A percentile compares a stretch with the other conserved stretches of the same genome.
These are phyloP conservation scores for Cyprinodon variegatus DNA, from an alignment of 2,113 vertebrate genomes.

Conservation along the genomic window DNA sequence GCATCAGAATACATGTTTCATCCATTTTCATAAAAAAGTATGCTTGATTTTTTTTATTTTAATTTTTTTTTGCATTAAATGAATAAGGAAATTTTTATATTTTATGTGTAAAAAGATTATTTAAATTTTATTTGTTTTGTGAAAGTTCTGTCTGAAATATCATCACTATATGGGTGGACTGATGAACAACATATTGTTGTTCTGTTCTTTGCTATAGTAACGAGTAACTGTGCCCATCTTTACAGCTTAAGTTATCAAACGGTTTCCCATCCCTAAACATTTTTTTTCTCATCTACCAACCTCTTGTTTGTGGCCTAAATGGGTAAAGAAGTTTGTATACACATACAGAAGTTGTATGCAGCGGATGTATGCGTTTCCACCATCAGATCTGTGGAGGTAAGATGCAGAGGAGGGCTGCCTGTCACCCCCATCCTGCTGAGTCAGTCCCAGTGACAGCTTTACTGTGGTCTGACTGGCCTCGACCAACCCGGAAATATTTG, in stretches of 20 bases:
- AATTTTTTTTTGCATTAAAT: too few species aligned
- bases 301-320: slow-evolving; percentile 25
- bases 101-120: too few species aligned
- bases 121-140: too few species aligned
- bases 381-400: slow-evolving; percentile 25
- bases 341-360: slow-evolving; percentile 13
- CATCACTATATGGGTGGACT: background rate
- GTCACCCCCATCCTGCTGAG: slow-evolving; percentile 63
- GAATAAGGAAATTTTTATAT: too few species aligned
- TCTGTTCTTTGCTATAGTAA: slow-evolving; percentile 28
- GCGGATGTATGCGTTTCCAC: slow-evolving; percentile 54
- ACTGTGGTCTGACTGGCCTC: slow-evolving; percentile 33
- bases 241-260: background rate
- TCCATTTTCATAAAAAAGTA: too few species aligned
- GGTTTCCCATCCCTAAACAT: slow-evolving; percentile 15
- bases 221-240: slow-evolving; percentile 29
- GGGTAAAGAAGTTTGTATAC: slow-evolving; percentile 14
- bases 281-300: background rate
- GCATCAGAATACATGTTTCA: too few species aligned
- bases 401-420: slow-evolving; percentile 61
- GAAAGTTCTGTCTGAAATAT: background rate
- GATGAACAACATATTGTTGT: background rate
- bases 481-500: slow-evolving; percentile 41
- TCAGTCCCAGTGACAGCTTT: slow-evolving; percentile 67
- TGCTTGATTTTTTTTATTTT: too few species aligned